These are phyloP conservation scores for Phocides pigmalion DNA, from an alignment of 1,140 invertebrate species.

Conservation along the genomic window DNA sequence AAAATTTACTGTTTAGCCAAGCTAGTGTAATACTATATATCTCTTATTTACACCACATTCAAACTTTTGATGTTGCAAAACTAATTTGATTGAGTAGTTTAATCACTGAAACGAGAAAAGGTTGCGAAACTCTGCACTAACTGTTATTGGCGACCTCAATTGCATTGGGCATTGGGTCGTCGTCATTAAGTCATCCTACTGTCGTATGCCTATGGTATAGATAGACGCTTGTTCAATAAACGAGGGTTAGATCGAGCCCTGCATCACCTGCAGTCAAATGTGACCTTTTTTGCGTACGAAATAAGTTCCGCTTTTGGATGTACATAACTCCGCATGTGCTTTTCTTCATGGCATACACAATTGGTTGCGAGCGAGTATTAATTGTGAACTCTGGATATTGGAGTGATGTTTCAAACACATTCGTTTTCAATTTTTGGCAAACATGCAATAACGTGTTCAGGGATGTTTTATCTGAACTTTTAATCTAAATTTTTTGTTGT, in stretches of 20 bases:
- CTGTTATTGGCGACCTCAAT: conserved; percentile 29
- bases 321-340: conserved; percentile 34
- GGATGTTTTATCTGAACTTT: conserved; percentile 1
- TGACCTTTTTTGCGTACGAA: conserved; percentile 33
- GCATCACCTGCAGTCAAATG: conserved; percentile 35
- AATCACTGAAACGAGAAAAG: too few species aligned
- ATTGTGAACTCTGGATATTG: conserved; percentile 62
- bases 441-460: conserved; percentile 6
- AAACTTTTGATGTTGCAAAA: too few species aligned
- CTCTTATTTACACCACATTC: too few species aligned
- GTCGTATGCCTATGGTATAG: conserved; percentile 51
- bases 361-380: conserved; percentile 61
- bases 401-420: conserved; percentile 16
- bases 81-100: too few species aligned
- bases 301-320: conserved; percentile 45
- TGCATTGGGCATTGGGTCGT: conserved; percentile 52
- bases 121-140: conserved; percentile 11
- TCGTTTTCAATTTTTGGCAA: conserved; percentile 23
- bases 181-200: conserved; percentile 67
- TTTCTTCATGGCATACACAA: conserved; percentile 42
- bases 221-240: conserved; percentile 59
- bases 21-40: too few species aligned
- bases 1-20: too few species aligned
- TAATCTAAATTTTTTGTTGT: too few species aligned
- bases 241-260: conserved; percentile 55